Evolutionary conservation across 2,113 vertebrate genomes (phyloP).

Genomic region (Empidonax alnorum): DNA sequence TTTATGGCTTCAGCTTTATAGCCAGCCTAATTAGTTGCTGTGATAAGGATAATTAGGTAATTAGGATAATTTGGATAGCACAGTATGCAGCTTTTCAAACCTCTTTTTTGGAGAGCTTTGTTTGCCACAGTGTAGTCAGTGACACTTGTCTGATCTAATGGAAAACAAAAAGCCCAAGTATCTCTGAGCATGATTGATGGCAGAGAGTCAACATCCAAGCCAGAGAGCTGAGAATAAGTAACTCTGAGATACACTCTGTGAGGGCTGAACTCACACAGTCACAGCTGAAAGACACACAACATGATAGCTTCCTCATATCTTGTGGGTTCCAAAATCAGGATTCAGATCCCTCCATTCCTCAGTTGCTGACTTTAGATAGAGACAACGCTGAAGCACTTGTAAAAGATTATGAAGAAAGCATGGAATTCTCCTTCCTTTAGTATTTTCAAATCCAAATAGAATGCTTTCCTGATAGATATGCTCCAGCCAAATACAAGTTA

Average conservation of each 20-base stretch:
- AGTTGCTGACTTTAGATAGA: background rate
- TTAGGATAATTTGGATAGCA: conserved; percentile 50
- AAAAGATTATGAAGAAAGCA: background rate
- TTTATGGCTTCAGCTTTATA: conserved; percentile 52
- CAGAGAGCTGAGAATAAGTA: background rate
- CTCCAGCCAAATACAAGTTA: background rate
- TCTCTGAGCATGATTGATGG: background rate
- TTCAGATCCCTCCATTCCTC: background rate
- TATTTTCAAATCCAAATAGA: background rate
- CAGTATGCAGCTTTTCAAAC: conserved; percentile 33
- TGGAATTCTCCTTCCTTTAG: background rate
- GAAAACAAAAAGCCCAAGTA: conserved; percentile 1
- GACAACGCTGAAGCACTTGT: rapidly evolving
- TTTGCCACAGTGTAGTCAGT: background rate
- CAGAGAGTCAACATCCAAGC: background rate
- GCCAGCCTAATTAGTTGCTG: conserved; percentile 32
- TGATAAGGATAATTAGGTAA: conserved; percentile 63
- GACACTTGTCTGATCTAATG: background rate
- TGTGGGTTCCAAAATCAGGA: background rate
- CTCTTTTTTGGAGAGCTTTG: conserved; percentile 35
- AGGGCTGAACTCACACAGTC: background rate
- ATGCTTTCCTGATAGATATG: background rate
- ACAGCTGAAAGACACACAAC: background rate
- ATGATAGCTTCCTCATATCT: background rate
- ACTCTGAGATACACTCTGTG: background rate